Evolutionary conservation across 2,113 vertebrate species (phyloP).

Genomic region (Aldabrachelys gigantea): DNA sequence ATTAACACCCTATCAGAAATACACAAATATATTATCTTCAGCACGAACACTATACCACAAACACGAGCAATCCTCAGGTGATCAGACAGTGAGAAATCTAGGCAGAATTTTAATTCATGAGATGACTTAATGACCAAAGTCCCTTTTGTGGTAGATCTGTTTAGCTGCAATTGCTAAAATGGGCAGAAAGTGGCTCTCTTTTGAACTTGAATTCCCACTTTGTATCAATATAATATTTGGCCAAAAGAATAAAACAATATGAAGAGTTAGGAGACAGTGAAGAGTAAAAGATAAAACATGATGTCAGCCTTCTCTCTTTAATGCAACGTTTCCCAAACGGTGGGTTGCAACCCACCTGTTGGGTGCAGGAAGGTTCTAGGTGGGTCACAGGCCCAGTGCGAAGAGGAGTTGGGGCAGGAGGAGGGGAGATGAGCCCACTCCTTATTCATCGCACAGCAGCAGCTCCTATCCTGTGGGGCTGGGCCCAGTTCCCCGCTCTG

Average conservation of each 20-base stretch:
- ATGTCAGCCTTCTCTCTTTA: neutral
- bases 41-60: neutral
- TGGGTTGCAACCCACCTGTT: neutral
- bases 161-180: neutral
- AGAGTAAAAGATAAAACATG: neutral
- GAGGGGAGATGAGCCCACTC: no score
- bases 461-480: no score
- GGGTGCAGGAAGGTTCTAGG: neutral
- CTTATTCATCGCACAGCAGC: no score
- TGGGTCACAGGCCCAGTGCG: neutral
- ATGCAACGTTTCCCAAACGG: neutral
- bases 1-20: constrained; percentile 85
- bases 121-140: neutral
- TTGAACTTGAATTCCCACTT: neutral
- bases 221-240: neutral
- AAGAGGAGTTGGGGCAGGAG: no score
- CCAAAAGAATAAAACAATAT: accelerated
- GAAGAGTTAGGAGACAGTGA: neutral
- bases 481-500: no score
- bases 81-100: neutral
- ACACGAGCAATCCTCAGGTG: neutral
- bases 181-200: neutral
- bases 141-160: neutral
- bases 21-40: neutral
- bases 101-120: neutral